Evolutionary conservation across 2,888 invertebrate genomes (phyloP).

Genomic region (Notocelia uddmanniana): DNA sequence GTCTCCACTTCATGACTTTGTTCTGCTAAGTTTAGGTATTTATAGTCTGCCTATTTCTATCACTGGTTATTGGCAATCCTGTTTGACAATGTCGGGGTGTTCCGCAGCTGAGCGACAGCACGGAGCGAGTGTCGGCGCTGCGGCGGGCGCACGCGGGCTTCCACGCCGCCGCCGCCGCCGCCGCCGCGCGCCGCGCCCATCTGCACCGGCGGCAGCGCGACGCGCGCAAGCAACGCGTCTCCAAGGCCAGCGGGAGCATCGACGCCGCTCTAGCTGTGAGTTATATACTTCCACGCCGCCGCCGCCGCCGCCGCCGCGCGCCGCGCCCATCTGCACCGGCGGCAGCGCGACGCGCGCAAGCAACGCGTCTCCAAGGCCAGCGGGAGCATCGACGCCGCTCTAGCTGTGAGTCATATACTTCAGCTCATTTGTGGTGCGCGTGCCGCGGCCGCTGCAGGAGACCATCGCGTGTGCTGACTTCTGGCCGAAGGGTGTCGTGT

Average conservation of each 20-base stretch:
- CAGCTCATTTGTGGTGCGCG: too few relatives aligned
- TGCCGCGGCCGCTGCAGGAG: too few relatives aligned
- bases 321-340: too few relatives aligned
- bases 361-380: background rate
- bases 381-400: background rate
- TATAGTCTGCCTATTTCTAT: too few relatives aligned
- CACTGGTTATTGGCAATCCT: too few relatives aligned
- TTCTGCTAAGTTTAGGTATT: too few relatives aligned
- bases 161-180: background rate
- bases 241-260: background rate
- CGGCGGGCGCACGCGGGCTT: slow-evolving; percentile 50
- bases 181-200: slow-evolving; percentile 1
- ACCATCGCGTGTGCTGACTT: too few relatives aligned
- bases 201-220: slow-evolving; percentile 28
- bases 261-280: slow-evolving; percentile 25
- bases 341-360: background rate
- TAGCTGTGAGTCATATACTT: background rate
- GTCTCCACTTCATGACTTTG: too few relatives aligned
- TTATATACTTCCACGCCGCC: too few relatives aligned
- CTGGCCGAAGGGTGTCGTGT: too few relatives aligned
- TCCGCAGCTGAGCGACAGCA: slow-evolving; percentile 55
- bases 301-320: too few relatives aligned
- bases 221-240: slow-evolving; percentile 5
- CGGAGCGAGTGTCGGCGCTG: slow-evolving; percentile 55
- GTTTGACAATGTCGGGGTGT: too few relatives aligned